Evolutionary conservation across 2,797 vertebrate genomes (phyloP).

Genomic region (Xenopus petersii): DNA sequence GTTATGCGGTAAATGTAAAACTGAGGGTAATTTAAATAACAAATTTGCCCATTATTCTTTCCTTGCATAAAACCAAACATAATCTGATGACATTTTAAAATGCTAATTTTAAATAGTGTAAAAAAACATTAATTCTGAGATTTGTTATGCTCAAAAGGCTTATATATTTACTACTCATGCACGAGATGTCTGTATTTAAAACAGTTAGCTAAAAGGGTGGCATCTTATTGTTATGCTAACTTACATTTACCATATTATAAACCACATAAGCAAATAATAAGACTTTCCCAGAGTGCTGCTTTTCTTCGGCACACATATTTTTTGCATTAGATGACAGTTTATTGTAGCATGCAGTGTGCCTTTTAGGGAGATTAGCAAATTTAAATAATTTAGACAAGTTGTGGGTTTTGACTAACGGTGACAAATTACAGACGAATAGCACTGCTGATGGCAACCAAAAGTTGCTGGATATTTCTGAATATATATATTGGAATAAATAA

Average conservation of each 20-base stretch:
- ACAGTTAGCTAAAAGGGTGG: constrained; percentile 31
- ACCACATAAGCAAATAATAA: constrained; percentile 33
- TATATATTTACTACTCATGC: constrained; percentile 41
- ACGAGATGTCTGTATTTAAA: constrained; percentile 36
- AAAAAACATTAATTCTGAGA: constrained; percentile 30
- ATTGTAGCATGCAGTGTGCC: constrained; percentile 33
- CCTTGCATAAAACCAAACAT: constrained; percentile 17
- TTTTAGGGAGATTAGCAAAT: constrained; percentile 48
- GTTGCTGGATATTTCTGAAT: too few species aligned
- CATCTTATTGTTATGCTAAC: constrained; percentile 27
- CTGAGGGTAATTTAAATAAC: not conserved
- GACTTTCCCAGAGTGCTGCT: constrained; percentile 26
- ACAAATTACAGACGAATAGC: constrained; percentile 34
- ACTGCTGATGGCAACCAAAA: constrained; percentile 5
- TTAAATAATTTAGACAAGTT: constrained; percentile 44
- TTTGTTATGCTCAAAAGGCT: constrained; percentile 29
- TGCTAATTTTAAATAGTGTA: constrained; percentile 20
- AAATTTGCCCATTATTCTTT: constrained; percentile 16
- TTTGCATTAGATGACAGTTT: constrained; percentile 37
- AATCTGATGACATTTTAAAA: constrained; percentile 28
- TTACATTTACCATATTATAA: constrained; percentile 39
- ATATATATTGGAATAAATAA: too few species aligned
- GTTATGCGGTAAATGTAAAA: not conserved
- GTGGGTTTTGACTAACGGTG: constrained; percentile 36
- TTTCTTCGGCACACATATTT: constrained; percentile 26